Conservation (phyloP, 2,797 vertebrate species). For the Microchirus variegatus region DNA sequence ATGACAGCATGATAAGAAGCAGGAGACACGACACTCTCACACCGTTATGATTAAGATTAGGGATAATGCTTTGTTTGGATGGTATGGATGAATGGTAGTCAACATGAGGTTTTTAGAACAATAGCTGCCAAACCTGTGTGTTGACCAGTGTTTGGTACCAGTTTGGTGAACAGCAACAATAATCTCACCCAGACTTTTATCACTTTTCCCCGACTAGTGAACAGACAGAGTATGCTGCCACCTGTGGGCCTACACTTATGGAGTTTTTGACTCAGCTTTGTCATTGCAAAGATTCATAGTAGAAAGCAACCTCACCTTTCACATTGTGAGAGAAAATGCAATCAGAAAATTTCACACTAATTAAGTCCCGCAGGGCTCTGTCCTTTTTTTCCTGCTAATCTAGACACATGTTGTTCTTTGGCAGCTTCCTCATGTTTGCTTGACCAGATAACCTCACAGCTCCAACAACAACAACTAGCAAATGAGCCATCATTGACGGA, state of each 20-base stretch:
- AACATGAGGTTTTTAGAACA: too few relatives aligned
- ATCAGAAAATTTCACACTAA: conserved; percentile 70
- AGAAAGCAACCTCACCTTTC: conserved; percentile 29
- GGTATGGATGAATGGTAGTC: too few relatives aligned
- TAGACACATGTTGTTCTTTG: conserved; percentile 35
- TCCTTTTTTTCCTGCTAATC: neutral
- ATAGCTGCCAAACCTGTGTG: neutral
- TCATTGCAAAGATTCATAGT: neutral
- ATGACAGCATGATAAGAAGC: conserved; percentile 95
- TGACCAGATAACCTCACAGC: conserved; percentile 61
- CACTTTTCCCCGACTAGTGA: conserved; percentile 1
- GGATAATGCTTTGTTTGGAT: too few relatives aligned
- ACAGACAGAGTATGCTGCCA: conserved; percentile 4
- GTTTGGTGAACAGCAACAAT: conserved; percentile 31
- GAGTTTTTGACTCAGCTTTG: neutral
- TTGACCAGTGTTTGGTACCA: conserved; percentile 14
- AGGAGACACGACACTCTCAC: conserved; percentile 88
- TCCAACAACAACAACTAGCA: conserved; percentile 58
- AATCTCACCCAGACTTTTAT: conserved; percentile 11
- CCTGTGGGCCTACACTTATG: conserved; percentile 24
- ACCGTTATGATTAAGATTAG: neutral
- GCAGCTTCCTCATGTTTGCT: conserved; percentile 64
- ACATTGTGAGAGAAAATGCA: conserved; percentile 39
- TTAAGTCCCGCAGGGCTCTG: conserved; percentile 60
- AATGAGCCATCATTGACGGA: conserved; percentile 59